Percentiles rank a stretch among this genome's conserved stretches.
These are phyloP conservation scores for Rhineura floridana DNA, from an alignment of 2,113 vertebrate genomes.

Conservation along the genomic window DNA sequence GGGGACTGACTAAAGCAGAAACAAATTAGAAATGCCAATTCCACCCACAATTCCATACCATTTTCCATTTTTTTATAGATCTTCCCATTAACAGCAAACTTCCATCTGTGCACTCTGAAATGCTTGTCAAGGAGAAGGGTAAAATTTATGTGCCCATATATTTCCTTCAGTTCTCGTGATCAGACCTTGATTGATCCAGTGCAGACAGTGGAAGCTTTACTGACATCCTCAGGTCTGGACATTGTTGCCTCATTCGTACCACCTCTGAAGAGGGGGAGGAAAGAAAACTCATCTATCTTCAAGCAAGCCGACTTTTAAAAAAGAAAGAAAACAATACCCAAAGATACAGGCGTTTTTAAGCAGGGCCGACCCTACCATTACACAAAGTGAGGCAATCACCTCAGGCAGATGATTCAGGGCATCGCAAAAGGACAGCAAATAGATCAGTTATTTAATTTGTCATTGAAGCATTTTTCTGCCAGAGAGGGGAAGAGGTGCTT, in stretches of 20 bases:
- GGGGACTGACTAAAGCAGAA: slow-evolving; percentile 3
- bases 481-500: too few species aligned
- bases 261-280: background rate
- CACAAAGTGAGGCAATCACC: too few species aligned
- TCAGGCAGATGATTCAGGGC: too few species aligned
- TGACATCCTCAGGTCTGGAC: background rate
- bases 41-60: background rate
- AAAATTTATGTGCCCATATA: slow-evolving; percentile 2
- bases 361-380: background rate
- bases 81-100: background rate
- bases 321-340: background rate
- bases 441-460: too few species aligned
- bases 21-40: rapidly evolving
- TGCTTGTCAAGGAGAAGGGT: slow-evolving; percentile 16
- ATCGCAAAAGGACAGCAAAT: too few species aligned
- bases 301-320: background rate
- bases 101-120: slow-evolving; percentile 5
- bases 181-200: background rate
- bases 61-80: slow-evolving; percentile 10
- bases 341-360: background rate
- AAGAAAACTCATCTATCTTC: background rate
- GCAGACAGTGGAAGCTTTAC: background rate
- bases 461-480: too few species aligned
- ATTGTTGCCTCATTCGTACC: background rate
- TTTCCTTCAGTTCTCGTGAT: background rate